These are phyloP conservation scores for Epirrita christyi DNA, from an alignment of 2,888 invertebrate species.

Conservation along the genomic window DNA sequence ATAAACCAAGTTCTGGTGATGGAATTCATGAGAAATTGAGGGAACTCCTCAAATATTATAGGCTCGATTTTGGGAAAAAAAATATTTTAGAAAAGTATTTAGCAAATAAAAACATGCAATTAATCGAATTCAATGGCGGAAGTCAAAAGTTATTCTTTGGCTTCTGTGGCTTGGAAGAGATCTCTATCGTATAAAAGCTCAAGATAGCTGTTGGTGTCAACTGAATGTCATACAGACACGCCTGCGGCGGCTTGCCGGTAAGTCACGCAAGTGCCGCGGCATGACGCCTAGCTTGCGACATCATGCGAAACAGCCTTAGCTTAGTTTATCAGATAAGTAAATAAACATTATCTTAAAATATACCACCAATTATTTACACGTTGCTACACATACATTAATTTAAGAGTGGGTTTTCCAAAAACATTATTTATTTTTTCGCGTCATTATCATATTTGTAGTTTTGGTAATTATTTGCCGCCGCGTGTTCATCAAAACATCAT, in stretches of 20 bases:
- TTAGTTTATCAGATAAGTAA: slow-evolving; percentile 11
- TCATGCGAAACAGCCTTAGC: not conserved
- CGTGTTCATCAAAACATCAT: slow-evolving; percentile 35
- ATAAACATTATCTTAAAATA: not conserved
- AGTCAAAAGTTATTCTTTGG: too few relatives aligned
- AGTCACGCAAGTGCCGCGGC: not conserved
- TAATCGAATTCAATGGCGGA: too few relatives aligned
- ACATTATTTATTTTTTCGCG: slow-evolving; percentile 22
- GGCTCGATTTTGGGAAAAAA: too few relatives aligned
- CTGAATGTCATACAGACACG: slow-evolving; percentile 14
- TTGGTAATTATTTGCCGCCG: slow-evolving; percentile 11
- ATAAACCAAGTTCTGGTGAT: too few relatives aligned
- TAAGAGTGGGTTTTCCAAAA: slow-evolving; percentile 8
- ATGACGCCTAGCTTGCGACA: not conserved
- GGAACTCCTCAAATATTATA: too few relatives aligned
- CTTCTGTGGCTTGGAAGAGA: too few relatives aligned
- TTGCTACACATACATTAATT: not conserved
- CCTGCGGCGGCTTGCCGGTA: not conserved
- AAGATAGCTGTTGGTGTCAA: slow-evolving; percentile 2
- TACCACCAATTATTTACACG: not conserved
- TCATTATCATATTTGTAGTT: slow-evolving; percentile 14
- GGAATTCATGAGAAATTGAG: too few relatives aligned
- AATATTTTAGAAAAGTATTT: too few relatives aligned
- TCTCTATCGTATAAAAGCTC: too few relatives aligned
- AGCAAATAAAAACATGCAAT: too few relatives aligned